Evolutionary conservation across 2,797 vertebrate species (phyloP).

Genomic region (Anguilla obscura): DNA sequence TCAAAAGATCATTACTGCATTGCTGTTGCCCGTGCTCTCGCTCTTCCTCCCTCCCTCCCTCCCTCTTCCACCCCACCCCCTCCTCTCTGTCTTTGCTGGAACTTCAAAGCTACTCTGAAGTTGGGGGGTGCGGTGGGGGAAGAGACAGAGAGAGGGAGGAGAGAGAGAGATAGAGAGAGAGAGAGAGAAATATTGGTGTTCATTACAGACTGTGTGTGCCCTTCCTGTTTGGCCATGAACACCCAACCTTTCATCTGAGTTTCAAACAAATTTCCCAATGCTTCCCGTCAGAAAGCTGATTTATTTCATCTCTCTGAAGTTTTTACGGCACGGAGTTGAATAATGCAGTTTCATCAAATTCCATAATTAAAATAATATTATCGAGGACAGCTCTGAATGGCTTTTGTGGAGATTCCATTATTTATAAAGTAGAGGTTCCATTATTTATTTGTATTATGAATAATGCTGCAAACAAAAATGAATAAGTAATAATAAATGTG

Average conservation of each 20-base stretch:
- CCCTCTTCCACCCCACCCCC: background rate
- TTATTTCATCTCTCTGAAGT: conserved; percentile 37
- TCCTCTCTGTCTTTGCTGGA: conserved; percentile 50
- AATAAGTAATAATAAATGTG: conserved; percentile 52
- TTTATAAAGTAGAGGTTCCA: conserved; percentile 25
- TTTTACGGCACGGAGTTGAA: conserved; percentile 52
- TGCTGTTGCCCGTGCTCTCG: conserved; percentile 10
- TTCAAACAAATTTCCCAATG: conserved; percentile 54
- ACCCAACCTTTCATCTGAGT: conserved; percentile 54
- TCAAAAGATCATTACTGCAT: conserved; percentile 36
- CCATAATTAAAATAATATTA: conserved; percentile 40
- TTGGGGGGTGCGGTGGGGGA: conserved; percentile 37
- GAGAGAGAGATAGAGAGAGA: background rate
- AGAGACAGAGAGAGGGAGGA: conserved; percentile 26
- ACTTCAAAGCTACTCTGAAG: conserved; percentile 73
- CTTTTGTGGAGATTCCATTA: background rate
- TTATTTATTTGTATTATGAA: conserved; percentile 25
- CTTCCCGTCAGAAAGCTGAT: conserved; percentile 34
- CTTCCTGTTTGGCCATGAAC: conserved; percentile 50
- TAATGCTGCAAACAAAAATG: conserved; percentile 47
- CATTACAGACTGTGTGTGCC: conserved; percentile 56
- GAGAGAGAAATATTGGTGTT: conserved; percentile 21
- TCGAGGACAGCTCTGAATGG: conserved; percentile 8
- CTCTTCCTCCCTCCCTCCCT: conserved; percentile 25
- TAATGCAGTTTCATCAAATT: conserved; percentile 52